Percentiles rank a stretch among this genome's conserved stretches.
These are phyloP conservation scores for Bactericera cockerelli DNA, from an alignment of 1,140 invertebrate genomes.

Conservation along the genomic window DNA sequence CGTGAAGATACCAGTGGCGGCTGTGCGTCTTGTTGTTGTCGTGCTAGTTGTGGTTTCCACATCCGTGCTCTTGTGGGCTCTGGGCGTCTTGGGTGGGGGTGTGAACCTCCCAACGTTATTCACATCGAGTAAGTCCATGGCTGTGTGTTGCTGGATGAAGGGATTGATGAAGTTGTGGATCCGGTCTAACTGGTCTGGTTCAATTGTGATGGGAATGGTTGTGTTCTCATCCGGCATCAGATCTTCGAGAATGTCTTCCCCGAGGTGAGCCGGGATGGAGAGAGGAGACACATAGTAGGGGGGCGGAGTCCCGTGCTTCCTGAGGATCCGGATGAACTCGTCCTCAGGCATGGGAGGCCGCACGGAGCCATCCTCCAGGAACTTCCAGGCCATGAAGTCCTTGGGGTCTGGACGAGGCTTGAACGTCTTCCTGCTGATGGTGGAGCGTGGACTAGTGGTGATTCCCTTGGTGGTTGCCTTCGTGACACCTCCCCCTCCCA, in stretches of 20 bases:
- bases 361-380: background rate
- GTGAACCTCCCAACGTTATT: background rate
- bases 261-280: background rate
- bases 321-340: background rate
- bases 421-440: background rate
- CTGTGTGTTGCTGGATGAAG: background rate
- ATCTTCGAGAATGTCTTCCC: background rate
- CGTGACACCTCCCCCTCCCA: background rate
- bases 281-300: background rate
- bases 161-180: background rate
- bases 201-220: background rate
- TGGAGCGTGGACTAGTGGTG: background rate
- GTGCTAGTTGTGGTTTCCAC: background rate
- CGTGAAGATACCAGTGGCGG: background rate
- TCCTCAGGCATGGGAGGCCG: slow-evolving; percentile 2
- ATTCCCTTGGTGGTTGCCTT: background rate
- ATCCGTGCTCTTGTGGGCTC: background rate
- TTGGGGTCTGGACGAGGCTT: background rate
- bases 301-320: background rate
- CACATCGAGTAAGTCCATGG: slow-evolving; percentile 1
- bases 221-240: background rate
- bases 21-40: background rate
- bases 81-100: background rate
- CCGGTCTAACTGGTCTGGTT: background rate
- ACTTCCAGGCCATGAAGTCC: slow-evolving; percentile 1